A percentile compares a stretch with the other conserved stretches of the same genome.
These are phyloP conservation scores for Spilarctia lutea DNA, from an alignment of 2,888 invertebrate genomes.

Conservation along the genomic window DNA sequence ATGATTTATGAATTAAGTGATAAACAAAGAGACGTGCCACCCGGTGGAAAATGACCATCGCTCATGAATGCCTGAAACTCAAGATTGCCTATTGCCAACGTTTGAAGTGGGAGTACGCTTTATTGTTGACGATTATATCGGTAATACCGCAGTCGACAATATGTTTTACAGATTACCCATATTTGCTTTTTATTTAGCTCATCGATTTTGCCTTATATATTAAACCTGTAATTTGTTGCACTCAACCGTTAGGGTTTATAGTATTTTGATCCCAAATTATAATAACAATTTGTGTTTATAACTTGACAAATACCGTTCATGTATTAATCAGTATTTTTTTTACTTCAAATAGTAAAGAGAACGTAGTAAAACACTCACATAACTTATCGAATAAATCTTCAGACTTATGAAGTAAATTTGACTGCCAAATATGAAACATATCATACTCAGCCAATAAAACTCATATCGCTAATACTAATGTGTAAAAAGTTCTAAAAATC, in stretches of 20 bases:
- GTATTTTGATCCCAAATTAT: not conserved
- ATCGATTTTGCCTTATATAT: not conserved
- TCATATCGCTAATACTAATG: conserved; percentile 24
- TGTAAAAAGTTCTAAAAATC: conserved; percentile 43
- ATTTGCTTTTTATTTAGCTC: not conserved
- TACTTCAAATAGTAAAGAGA: not conserved
- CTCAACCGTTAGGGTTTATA: not conserved
- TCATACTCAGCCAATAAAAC: conserved; percentile 27
- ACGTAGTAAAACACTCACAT: not conserved
- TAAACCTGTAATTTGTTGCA: not conserved
- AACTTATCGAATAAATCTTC: not conserved
- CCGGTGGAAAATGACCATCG: not conserved
- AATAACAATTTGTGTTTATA: not conserved
- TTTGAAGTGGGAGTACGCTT: not conserved
- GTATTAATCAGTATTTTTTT: not conserved
- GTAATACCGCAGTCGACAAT: not conserved
- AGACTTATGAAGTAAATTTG: conserved; percentile 7
- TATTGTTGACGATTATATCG: not conserved
- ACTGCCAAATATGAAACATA: conserved; percentile 14
- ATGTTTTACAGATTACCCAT: conserved; percentile 7
- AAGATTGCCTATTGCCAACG: not conserved
- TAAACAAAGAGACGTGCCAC: too few species aligned
- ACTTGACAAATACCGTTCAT: not conserved
- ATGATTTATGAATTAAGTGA: too few species aligned
- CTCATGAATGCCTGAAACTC: not conserved